Evolutionary conservation across 1,140 invertebrate species (phyloP), one percentile per base, ranked within the genome.

Genomic region (Globodera rostochiensis): DNA sequence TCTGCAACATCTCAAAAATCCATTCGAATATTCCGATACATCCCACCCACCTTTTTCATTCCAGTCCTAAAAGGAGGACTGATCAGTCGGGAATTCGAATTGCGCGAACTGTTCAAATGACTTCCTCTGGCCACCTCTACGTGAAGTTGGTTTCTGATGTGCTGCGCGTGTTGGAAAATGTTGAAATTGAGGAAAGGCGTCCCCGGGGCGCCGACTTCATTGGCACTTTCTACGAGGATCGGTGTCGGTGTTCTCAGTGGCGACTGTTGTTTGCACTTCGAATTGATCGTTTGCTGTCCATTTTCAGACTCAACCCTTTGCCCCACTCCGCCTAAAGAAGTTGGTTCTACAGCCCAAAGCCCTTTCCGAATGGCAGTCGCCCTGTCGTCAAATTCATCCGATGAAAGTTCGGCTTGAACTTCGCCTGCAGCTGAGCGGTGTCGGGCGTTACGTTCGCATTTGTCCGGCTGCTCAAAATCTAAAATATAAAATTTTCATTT

Each of bases 91-190:
- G 69, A 71, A 11, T 71, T 36, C 11, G 69, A 71, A 45, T 71
- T 47, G 69, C 36, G 69, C 69, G 69, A n/a, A 71, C 11, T 36
- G 69, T 71, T 71, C 69, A 64, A 64, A n/a, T 64, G 57, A 64
- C 69, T 19, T 36, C 36, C 25, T 71, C 69, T 71, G 69, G 69
- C 36, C 69, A 71, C 69, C 19, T 71, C 69, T 5, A 71, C 25
- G 69, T 71, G 36, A 47, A 71, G 69, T 71, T 64, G 69, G 69
- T 36, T 71, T 36, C 11, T 8, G 36, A 36, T 71, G 7, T 45
- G 69, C 19, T 64, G 69, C 11, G 13, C 36, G 25, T 45, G 13
- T 5, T 9, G 69, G 69, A 9, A 45, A 45, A 13, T 6, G 36
- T 71, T 71, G 36, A 71, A 71, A 21, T 71, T 71, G 36, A 71